Evolutionary conservation across 2,888 invertebrate genomes (phyloP).

Genomic region (Volucella bombylans): DNA sequence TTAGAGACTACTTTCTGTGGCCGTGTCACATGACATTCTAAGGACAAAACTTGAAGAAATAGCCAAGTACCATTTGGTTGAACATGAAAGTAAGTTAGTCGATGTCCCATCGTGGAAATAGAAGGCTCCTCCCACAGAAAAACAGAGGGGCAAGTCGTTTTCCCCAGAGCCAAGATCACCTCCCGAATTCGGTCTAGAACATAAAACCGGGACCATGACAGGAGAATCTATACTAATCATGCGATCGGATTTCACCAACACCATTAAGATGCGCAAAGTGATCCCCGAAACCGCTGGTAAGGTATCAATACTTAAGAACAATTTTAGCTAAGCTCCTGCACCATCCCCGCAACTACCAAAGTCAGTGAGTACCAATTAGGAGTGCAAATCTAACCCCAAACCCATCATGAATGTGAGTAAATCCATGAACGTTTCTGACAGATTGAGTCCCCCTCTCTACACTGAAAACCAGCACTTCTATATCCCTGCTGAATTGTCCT

Average conservation of each 20-base stretch:
- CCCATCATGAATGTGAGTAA: constrained; percentile 75
- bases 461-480: constrained; percentile 76
- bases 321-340: constrained; percentile 76
- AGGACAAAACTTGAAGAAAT: constrained; percentile 81
- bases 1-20: constrained; percentile 76
- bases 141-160: background rate
- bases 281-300: constrained; percentile 79
- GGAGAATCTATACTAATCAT: constrained; percentile 78
- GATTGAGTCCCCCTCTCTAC: constrained; percentile 76
- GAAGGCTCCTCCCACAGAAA: background rate
- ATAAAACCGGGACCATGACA: constrained; percentile 50
- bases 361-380: constrained; percentile 67
- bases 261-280: constrained; percentile 82
- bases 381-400: constrained; percentile 67
- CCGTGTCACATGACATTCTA: constrained; percentile 77
- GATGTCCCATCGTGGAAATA: constrained; percentile 13
- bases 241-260: constrained; percentile 82
- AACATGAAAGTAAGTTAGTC: constrained; percentile 31
- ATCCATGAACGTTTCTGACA: constrained; percentile 76
- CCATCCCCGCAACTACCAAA: constrained; percentile 9
- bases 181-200: constrained; percentile 41
- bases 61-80: constrained; percentile 72
- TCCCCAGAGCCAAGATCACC: constrained; percentile 17
- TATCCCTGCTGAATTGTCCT: constrained; percentile 82
- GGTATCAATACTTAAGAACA: constrained; percentile 81